phyloP scores from a whole-genome alignment of 2,113 vertebrate genomes.

The Takifugu flavidus region DNA sequence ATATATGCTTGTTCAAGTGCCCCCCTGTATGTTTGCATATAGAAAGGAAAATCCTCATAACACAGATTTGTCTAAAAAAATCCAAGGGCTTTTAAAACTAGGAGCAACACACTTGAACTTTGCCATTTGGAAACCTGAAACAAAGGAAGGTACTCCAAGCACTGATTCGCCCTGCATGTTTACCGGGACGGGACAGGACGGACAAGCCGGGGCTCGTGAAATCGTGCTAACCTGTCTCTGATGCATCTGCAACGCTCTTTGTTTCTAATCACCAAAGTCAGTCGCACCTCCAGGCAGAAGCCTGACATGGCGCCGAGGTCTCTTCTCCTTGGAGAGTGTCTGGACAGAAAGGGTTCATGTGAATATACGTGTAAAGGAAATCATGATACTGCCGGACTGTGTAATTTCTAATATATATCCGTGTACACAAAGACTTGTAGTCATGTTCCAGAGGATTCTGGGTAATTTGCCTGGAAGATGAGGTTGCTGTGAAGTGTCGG shows the following conservation, averaged over 20 bases:
- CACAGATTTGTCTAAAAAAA: conserved; percentile 25
- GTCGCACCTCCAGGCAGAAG: conserved; percentile 34
- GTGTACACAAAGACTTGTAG: conserved; percentile 44
- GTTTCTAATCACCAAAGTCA: conserved; percentile 61
- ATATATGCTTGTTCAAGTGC: not conserved
- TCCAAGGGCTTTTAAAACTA: conserved; percentile 29
- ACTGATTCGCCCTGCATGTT: conserved; percentile 31
- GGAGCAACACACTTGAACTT: conserved; percentile 37
- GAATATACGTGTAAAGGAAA: conserved; percentile 51
- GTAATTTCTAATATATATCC: conserved; percentile 24
- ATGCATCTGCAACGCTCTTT: conserved; percentile 40
- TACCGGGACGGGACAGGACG: conserved; percentile 22
- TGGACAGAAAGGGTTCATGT: conserved; percentile 54
- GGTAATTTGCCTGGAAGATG: conserved; percentile 8
- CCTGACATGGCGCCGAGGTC: conserved; percentile 13
- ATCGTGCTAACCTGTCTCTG: conserved; percentile 37
- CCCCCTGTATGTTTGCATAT: conserved; percentile 8
- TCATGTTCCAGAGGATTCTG: conserved; percentile 50
- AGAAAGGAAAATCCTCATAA: conserved; percentile 9
- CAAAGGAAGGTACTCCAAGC: conserved; percentile 33
- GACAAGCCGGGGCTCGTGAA: conserved; percentile 49
- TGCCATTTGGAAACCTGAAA: conserved; percentile 13
- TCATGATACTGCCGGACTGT: conserved; percentile 49
- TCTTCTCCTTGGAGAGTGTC: conserved; percentile 36
- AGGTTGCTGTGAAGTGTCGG: not conserved